Evolutionary conservation across 2,888 invertebrate genomes (phyloP), one percentile per base, ranked within the genome.

Genomic region (Asteroscopus sphinx): DNA sequence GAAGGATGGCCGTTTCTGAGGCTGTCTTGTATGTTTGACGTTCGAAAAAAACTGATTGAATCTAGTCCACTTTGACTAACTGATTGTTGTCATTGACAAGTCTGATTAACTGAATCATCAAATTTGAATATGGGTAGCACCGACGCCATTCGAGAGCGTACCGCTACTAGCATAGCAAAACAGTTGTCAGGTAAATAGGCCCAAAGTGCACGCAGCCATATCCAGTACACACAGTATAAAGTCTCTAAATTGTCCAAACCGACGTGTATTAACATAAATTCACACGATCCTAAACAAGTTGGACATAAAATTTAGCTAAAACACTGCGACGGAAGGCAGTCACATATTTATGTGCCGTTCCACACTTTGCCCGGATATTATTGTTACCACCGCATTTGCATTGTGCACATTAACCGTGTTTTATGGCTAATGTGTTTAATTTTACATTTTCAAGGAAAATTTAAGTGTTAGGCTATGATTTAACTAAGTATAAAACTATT

Each of bases 311-410:
- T 63, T 62, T 65, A 61, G 73, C 69, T 73, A 73, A 69, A 70
- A 63, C 77, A 73, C 39, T 63, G 39, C 59, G 54, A 70, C 74
- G 72, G 76, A 74, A 68, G 61, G 51, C 54, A 56, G 45, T 47
- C 66, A 44, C 70, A 59, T 76, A 72, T 79, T 79, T 76, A 78
- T 79, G 79, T 64, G 63, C 47, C 53, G 60, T 55, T 61, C 65
- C 59, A 61, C 77, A 69, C 74, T 68, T 68, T 59, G 52, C 36
- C 74, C 76, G 77, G 77, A 78, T 77, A 79, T 75, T 79, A 78
- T 71, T 77, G 73, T 60, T 63, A 73, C 77, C 73, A 64, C 57
- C 56, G 46, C 73, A 71, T 77, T 79, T 73, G 75, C 73, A 75
- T 79, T 64, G 57, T 49, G 40, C 66, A 68, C 74, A 73, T 76